Evolutionary conservation across 2,797 vertebrate genomes (phyloP).

Genomic region (Alauda arvensis): DNA sequence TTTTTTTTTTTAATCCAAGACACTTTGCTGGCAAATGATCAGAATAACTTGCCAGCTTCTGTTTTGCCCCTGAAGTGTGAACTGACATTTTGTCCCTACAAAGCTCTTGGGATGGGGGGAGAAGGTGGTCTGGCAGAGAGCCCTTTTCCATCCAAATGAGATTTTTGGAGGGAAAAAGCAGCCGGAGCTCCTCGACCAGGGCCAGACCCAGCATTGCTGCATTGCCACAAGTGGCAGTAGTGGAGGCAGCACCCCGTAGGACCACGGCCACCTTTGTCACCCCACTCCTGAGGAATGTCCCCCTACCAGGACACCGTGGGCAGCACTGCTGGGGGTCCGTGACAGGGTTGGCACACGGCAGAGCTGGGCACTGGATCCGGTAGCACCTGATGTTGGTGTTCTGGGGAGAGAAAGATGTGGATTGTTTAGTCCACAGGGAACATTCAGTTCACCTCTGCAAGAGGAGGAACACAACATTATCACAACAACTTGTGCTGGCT

Average conservation of each 20-base stretch:
- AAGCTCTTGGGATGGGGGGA: neutral
- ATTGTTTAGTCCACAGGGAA: rapidly evolving
- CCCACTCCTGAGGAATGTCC: neutral
- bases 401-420: neutral
- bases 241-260: rapidly evolving
- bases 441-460: rapidly evolving
- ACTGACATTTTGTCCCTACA: neutral
- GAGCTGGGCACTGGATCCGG: slow-evolving; percentile 86
- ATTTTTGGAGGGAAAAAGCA: neutral
- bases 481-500: neutral
- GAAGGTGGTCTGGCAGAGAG: neutral
- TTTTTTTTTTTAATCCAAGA: neutral
- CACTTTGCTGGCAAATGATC: neutral
- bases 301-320: slow-evolving; percentile 85
- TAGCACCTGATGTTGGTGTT: slow-evolving; percentile 59
- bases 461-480: rapidly evolving
- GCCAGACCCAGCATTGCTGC: rapidly evolving
- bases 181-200: rapidly evolving
- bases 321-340: slow-evolving; percentile 88
- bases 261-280: rapidly evolving
- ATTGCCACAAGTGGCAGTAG: neutral
- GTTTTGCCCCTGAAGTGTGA: neutral
- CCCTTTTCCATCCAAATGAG: neutral
- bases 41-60: neutral
- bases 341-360: slow-evolving; percentile 83